A percentile compares a stretch with the other conserved stretches of the same genome.
phyloP scores from a whole-genome alignment of 2,888 invertebrate genomes.

The Miltochrista miniata region DNA sequence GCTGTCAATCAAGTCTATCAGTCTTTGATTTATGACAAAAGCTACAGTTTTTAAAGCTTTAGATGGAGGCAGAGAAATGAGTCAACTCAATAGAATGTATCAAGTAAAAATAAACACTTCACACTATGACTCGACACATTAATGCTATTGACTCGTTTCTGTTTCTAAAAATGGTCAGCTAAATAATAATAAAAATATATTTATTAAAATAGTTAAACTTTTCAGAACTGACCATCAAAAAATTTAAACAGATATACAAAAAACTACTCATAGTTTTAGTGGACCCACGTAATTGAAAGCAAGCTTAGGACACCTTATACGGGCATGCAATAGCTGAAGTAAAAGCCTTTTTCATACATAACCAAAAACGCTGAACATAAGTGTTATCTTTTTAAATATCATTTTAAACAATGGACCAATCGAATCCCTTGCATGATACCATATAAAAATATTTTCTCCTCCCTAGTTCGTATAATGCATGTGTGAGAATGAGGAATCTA shows the following conservation, averaged over 20 bases:
- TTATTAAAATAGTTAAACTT: no score
- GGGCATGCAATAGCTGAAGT: no score
- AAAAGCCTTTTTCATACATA: no score
- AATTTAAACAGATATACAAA: no score
- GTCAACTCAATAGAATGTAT: background rate
- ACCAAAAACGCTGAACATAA: slow-evolving; percentile 7
- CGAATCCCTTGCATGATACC: slow-evolving; percentile 6
- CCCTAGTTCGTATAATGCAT: background rate
- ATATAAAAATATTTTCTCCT: slow-evolving; percentile 7
- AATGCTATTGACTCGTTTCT: background rate
- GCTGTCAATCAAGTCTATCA: background rate
- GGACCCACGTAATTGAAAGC: no score
- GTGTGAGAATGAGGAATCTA: background rate
- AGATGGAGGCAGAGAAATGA: background rate
- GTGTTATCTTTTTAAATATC: slow-evolving; percentile 26
- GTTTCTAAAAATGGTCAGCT: background rate
- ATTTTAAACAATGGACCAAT: slow-evolving; percentile 31
- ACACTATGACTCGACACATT: background rate
- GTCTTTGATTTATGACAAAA: slow-evolving; percentile 2
- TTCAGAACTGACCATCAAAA: no score
- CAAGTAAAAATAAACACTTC: background rate
- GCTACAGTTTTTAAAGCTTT: background rate
- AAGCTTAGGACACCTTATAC: no score
- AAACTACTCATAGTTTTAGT: no score
- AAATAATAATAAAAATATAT: no score